Evolutionary conservation across 2,888 invertebrate species (phyloP).

Genomic region (Eubasilissa splendida): DNA sequence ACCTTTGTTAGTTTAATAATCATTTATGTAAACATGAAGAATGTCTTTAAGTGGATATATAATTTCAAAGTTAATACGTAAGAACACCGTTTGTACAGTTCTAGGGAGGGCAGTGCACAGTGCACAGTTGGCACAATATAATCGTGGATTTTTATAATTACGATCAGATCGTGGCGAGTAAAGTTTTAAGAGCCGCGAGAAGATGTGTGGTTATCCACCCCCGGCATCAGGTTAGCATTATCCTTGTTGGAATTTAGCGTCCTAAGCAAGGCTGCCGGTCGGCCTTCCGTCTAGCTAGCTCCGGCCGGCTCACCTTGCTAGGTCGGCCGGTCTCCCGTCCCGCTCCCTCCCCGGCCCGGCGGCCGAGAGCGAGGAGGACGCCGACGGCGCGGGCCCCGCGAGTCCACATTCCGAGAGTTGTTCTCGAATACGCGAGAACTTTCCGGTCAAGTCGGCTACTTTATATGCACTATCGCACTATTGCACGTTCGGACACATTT

Average conservation of each 20-base stretch:
- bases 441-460: constrained; percentile 36
- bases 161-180: too few relatives aligned
- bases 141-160: too few relatives aligned
- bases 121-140: too few relatives aligned
- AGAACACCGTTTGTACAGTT: too few relatives aligned
- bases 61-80: too few relatives aligned
- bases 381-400: constrained; percentile 10
- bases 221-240: not conserved
- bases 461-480: not conserved
- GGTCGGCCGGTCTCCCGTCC: constrained; percentile 43
- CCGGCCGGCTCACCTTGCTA: constrained; percentile 45
- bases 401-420: constrained; percentile 28
- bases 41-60: too few relatives aligned
- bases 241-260: constrained; percentile 13
- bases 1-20: too few relatives aligned
- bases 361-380: not conserved
- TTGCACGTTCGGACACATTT: not conserved
- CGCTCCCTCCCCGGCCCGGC: constrained; percentile 5
- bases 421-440: constrained; percentile 21
- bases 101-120: too few relatives aligned
- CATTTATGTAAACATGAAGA: too few relatives aligned
- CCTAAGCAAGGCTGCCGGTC: constrained; percentile 41
- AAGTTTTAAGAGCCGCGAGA: too few relatives aligned
- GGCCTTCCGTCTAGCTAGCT: constrained; percentile 39
- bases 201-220: too few relatives aligned